Conservation (phyloP, 2,113 vertebrate species). For the Myotis davidii region DNA sequence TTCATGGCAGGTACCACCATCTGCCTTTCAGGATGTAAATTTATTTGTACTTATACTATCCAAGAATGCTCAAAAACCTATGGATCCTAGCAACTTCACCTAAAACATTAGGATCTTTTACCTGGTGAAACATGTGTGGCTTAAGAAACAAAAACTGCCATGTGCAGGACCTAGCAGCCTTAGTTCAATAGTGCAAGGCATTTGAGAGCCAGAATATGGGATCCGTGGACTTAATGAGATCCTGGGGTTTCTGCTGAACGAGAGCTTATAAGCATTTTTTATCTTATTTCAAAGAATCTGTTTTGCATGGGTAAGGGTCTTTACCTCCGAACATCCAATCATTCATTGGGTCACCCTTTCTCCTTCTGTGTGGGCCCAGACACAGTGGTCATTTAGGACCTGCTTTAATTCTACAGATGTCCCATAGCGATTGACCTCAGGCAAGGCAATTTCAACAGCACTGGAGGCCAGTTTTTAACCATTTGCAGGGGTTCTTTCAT, state of each 20-base stretch:
- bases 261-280: background rate
- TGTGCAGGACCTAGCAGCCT: background rate
- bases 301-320: background rate
- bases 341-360: background rate
- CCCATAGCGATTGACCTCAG: background rate
- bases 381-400: background rate
- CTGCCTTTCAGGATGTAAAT: background rate
- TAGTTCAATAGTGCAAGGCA: background rate
- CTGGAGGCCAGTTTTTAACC: background rate
- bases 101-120: background rate
- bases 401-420: background rate
- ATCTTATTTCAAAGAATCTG: background rate
- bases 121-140: background rate
- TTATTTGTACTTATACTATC: background rate
- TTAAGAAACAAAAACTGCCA: background rate
- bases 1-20: background rate
- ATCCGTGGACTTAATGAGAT: background rate
- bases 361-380: background rate
- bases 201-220: background rate
- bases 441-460: background rate
- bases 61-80: background rate
- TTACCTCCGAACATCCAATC: background rate
- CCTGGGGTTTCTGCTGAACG: background rate
- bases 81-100: background rate
- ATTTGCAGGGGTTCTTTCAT: background rate